These are phyloP conservation scores for Muntiacus muntjak DNA, from an alignment of 2,113 vertebrate species.

Conservation along the genomic window DNA sequence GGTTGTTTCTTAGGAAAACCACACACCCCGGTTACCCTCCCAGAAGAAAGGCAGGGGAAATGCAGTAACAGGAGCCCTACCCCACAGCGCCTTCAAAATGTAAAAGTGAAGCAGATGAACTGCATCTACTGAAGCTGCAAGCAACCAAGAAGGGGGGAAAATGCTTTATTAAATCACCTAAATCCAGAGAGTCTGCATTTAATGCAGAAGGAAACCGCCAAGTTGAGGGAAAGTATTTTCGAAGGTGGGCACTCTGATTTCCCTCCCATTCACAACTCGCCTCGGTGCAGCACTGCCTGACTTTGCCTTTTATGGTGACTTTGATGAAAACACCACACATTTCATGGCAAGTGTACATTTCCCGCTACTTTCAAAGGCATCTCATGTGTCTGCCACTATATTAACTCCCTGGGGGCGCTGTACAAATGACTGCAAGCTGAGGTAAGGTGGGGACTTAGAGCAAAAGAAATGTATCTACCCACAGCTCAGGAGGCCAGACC, in stretches of 20 bases:
- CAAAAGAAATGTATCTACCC: not conserved
- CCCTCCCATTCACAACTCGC: fast-evolving
- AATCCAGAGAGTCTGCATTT: not conserved
- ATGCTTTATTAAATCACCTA: not conserved
- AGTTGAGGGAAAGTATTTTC: not conserved
- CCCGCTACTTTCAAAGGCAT: not conserved
- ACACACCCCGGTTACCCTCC: fast-evolving
- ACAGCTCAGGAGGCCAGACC: too few species aligned
- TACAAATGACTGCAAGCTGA: too few species aligned
- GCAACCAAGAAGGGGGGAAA: not conserved
- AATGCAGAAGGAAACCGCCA: not conserved
- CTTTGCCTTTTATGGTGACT: not conserved
- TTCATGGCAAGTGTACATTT: too few species aligned
- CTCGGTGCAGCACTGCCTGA: fast-evolving
- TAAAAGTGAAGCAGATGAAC: not conserved
- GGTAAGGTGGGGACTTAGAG: not conserved
- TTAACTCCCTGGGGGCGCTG: not conserved
- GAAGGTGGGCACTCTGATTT: fast-evolving
- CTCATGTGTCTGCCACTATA: not conserved
- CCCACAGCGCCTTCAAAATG: not conserved
- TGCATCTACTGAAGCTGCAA: fast-evolving
- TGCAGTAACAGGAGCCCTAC: not conserved
- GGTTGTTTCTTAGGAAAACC: fast-evolving
- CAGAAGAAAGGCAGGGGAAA: not conserved
- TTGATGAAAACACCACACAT: not conserved